Conservation (phyloP, 2,888 invertebrate species). For the Rhamnusium bicolor region DNA sequence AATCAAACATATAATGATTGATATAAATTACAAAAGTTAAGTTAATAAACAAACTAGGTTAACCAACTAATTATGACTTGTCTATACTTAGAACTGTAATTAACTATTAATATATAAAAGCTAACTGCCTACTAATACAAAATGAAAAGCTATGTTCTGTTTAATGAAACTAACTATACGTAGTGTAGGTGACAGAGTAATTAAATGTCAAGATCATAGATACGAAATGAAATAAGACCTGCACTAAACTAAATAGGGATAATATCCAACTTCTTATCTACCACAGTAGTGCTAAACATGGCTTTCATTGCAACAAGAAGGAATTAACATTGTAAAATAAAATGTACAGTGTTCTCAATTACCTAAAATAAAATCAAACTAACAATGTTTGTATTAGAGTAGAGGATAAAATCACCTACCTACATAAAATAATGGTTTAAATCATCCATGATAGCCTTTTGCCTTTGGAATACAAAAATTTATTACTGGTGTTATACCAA, state of each 20-base stretch:
- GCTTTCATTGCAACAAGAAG: background rate
- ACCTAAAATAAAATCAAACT: no score
- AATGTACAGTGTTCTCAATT: no score
- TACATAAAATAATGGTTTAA: no score
- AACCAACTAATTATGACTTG: background rate
- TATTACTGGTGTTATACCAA: no score
- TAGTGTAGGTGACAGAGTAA: constrained; percentile 9
- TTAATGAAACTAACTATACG: background rate
- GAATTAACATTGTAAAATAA: no score
- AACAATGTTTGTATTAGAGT: no score
- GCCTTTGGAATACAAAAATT: no score
- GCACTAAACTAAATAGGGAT: background rate
- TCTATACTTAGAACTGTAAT: background rate
- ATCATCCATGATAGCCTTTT: no score
- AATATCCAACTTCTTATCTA: background rate
- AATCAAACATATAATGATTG: background rate
- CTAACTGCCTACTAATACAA: background rate
- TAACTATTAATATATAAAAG: background rate
- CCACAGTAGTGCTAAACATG: background rate
- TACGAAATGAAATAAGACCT: constrained; percentile 4
- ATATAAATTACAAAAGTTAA: background rate
- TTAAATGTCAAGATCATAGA: constrained; percentile 17
- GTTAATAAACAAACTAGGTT: background rate
- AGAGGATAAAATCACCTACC: no score
- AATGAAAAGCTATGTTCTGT: background rate